Conservation (phyloP, 2,797 vertebrate genomes). For the Mormyrops attenuatus region DNA sequence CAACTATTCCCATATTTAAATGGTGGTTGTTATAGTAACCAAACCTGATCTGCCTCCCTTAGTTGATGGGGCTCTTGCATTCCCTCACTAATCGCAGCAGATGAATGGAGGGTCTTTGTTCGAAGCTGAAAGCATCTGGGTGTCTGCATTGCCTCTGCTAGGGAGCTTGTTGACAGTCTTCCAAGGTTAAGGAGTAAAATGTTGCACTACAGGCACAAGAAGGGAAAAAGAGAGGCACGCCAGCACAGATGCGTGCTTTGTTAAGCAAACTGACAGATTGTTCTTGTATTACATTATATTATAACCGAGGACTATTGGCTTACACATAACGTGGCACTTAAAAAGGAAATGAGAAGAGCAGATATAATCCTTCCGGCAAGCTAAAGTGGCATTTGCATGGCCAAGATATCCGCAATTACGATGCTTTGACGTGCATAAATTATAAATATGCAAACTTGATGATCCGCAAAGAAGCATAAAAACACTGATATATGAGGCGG, state of each 20-base stretch:
- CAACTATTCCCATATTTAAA: conserved; percentile 17
- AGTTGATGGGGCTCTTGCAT: conserved; percentile 17
- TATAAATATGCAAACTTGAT: background rate
- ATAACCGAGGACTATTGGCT: background rate
- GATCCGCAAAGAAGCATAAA: background rate
- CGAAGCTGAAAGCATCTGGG: conserved; percentile 28
- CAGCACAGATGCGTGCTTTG: background rate
- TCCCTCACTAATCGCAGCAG: background rate
- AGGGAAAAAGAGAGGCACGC: conserved; percentile 22
- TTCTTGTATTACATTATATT: background rate
- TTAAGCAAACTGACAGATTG: background rate
- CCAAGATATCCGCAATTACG: background rate
- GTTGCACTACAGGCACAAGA: conserved; percentile 21
- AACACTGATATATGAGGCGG: background rate
- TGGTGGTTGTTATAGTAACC: conserved; percentile 30
- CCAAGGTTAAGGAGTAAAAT: background rate
- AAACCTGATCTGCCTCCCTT: conserved; percentile 25
- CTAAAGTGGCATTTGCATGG: conserved; percentile 12
- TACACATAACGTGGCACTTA: background rate
- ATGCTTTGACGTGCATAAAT: background rate
- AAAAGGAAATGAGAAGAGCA: background rate
- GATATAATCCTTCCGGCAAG: background rate
- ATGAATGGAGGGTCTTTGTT: conserved; percentile 34
- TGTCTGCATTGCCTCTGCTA: conserved; percentile 18
- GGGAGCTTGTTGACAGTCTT: conserved; percentile 1